These are phyloP conservation scores for Recurvirostra avosetta DNA, from an alignment of 2,113 vertebrate species.

Conservation along the genomic window DNA sequence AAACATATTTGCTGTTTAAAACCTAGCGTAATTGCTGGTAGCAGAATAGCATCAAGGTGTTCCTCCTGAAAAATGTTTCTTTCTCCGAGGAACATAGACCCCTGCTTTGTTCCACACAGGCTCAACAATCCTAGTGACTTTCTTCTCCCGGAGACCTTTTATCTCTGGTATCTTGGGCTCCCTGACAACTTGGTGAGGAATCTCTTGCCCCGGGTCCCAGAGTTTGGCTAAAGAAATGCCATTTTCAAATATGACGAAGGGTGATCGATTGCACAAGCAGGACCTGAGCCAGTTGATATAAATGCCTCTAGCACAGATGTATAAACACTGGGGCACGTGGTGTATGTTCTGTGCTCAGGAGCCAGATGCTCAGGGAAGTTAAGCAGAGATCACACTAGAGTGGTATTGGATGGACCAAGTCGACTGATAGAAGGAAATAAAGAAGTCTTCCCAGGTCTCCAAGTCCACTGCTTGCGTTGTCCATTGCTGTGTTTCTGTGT, in stretches of 20 bases:
- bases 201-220: background rate
- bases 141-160: background rate
- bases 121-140: background rate
- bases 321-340: background rate
- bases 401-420: background rate
- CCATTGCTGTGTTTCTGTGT: background rate
- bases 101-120: background rate
- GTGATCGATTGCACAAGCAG: background rate
- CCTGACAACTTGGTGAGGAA: background rate
- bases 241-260: background rate
- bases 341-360: background rate
- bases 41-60: background rate
- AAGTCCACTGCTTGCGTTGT: background rate
- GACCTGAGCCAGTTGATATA: background rate
- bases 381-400: constrained; percentile 39
- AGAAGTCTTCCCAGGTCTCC: background rate
- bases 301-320: background rate
- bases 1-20: background rate
- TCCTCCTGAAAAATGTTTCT: background rate
- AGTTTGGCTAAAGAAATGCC: background rate
- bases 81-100: background rate
- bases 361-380: constrained; percentile 37
- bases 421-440: background rate
- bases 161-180: background rate
- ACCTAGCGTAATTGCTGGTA: background rate